Conservation (phyloP, 2,113 vertebrate species). For the Sterrhoptilus dennistouni region DNA sequence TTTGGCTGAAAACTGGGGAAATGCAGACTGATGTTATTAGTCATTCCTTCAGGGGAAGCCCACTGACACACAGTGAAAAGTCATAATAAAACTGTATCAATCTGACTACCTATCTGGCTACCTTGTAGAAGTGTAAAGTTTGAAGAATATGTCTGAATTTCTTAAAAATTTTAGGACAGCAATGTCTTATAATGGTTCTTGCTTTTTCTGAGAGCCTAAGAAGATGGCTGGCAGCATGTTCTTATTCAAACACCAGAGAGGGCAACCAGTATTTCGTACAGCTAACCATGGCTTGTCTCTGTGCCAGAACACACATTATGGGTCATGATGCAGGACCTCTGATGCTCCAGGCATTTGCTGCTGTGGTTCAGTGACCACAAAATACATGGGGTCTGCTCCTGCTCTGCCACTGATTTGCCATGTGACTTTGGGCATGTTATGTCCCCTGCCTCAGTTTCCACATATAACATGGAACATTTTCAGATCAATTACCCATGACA, state of each 20-base stretch:
- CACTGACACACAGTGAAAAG: not conserved
- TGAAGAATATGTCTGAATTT: not conserved
- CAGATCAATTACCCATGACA: not conserved
- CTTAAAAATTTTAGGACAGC: not conserved
- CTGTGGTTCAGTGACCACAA: not conserved
- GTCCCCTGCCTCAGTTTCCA: conserved; percentile 36
- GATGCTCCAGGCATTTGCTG: not conserved
- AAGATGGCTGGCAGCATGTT: not conserved
- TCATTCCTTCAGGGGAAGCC: conserved; percentile 38
- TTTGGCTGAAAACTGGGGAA: conserved; percentile 28
- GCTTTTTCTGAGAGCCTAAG: not conserved
- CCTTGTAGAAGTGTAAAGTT: not conserved
- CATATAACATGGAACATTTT: not conserved
- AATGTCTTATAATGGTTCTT: not conserved
- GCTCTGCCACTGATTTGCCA: not conserved
- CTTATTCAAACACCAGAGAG: not conserved
- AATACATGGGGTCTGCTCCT: not conserved
- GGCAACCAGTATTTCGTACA: not conserved
- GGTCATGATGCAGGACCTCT: not conserved
- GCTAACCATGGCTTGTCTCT: not conserved
- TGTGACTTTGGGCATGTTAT: not conserved
- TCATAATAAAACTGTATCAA: not conserved
- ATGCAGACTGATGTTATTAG: conserved; percentile 10
- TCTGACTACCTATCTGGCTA: not conserved
- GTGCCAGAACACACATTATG: not conserved